Evolutionary conservation across 1,140 invertebrate species (phyloP), one percentile per base, ranked within the genome.

Genomic region (Ips nitidus): DNA sequence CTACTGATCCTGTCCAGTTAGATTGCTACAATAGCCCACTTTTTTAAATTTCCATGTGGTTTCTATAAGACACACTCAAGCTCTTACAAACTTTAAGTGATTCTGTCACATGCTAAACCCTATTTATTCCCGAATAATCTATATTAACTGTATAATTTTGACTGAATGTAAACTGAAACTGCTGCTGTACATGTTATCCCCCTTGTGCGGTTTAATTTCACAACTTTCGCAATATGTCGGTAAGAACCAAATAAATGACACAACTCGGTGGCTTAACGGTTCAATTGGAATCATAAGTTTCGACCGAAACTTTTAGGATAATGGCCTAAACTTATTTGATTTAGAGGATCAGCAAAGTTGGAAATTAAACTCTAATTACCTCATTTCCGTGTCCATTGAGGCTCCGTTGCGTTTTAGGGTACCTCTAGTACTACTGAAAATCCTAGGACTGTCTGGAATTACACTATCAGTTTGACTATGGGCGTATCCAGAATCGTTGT

Each of bases 401-500:
- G 78, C 76, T n/a, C 79, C 79, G 56, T 80, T 80, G 67, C 74
- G 76, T 69, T 78, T 80, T 4, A 72, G 47, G 39, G 72, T 69
- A 64, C 73, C 76, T 50, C 72, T 71, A 6, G 38, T 50, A 22
- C 8, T 47, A 2, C 60, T 47, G 52, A 70, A 66, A 41, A 66
- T 74, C 66, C 73, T 74, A 0, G 86, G 86, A 72, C 86, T 87
- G n/a, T 82, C 84, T 36, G 84, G 84, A 36, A 84, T 83, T 65
- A 78, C 76, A 43, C 70, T 80, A 86, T 88, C 74, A 85, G 79
- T 77, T 87, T 88, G 74, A 87, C 90, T 80, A 69, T 89, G 85
- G 36, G 87, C 90, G 81, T 92, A 91, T 52, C 90, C 90, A 47
- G 89, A 91, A 80, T 92, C 90, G 80, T 91, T 90, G 83, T 91